Evolutionary conservation across 2,113 vertebrate genomes (phyloP), one percentile per base, ranked within the genome.

Genomic region (Leucosticte australis): DNA sequence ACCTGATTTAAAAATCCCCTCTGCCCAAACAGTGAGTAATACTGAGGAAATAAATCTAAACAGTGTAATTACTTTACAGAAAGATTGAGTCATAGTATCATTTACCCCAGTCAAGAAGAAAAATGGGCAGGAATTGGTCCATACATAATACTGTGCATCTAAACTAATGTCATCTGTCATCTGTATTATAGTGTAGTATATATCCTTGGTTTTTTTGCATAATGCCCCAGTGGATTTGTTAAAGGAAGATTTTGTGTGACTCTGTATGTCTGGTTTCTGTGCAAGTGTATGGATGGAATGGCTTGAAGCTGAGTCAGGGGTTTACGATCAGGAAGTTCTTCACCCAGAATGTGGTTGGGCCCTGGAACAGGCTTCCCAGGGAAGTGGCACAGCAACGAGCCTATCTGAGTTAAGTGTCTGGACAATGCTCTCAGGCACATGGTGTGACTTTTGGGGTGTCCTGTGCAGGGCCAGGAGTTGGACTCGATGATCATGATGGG

Each of bases 241-340:
- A 63, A 69, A 24, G 83, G 68, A 85, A 95, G 89, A 84, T 50
- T 28, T 74, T 26, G 52, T 90, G 81, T 94, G 95, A 96, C 79
- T 59, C 57, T 86, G 35, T 56, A 52, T 69, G 69, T 95, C 57
- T 95, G 83, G 44, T 88, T 93, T 96, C 73, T 96, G 82, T 97
- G 92, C 42, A 91, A 68, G 83, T 83, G 84, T 95, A 64, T 90
- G 94, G 83, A 55, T 96, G 92, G 95, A 97, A 96, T 0, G 0
- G 20, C 63, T 35, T 41, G 70, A 69, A 83, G 30, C 87, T 55
- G 70, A 76, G n/a, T 55, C 30, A 31, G n/a, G 41, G 41, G 8
- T 69, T 83, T 77, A 28, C 22, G 42, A 23, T 42, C 18, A 17
- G 56, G 55, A 62, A 22, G 8, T 49, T 55, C 41, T 76, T 55